Percentiles rank a stretch among this genome's conserved stretches.
These are phyloP conservation scores for Drosophila neoperkinsi DNA, from an alignment of 2,888 invertebrate genomes.

Conservation along the genomic window DNA sequence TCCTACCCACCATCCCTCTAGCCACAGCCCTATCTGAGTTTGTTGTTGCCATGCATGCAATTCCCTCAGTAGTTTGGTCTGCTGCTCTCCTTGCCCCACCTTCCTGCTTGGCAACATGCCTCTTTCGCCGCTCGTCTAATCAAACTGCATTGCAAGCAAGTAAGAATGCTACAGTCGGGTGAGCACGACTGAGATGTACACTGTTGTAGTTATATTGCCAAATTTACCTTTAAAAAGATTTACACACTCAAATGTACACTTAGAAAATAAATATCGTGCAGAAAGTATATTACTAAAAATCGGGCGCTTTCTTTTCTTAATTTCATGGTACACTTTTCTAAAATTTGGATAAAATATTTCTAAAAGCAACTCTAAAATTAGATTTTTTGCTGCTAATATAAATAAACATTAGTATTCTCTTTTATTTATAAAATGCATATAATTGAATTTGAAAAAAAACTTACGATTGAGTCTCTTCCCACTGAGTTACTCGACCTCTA, in stretches of 20 bases:
- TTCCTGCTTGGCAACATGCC: not conserved
- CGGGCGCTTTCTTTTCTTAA: not conserved
- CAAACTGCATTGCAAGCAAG: not conserved
- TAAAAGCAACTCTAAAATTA: not conserved
- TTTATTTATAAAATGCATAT: not conserved
- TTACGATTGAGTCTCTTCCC: not conserved
- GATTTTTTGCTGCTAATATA: too few species aligned
- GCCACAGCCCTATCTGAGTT: not conserved
- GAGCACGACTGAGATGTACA: not conserved
- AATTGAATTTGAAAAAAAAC: not conserved
- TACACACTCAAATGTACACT: not conserved
- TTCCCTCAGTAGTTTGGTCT: not conserved
- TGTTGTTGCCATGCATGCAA: not conserved
- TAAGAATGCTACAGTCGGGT: not conserved
- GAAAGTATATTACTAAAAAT: not conserved
- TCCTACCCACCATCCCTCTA: not conserved
- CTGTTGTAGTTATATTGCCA: not conserved
- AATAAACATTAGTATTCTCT: not conserved
- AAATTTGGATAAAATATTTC: not conserved
- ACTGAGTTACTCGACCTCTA: not conserved
- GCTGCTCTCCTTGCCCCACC: not conserved
- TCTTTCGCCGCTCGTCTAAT: not conserved
- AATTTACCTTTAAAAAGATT: not conserved
- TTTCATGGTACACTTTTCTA: not conserved
- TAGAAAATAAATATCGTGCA: not conserved